Evolutionary conservation across 2,888 invertebrate genomes (phyloP), one percentile per base, ranked within the genome.

Genomic region (Polyploca ridens): DNA sequence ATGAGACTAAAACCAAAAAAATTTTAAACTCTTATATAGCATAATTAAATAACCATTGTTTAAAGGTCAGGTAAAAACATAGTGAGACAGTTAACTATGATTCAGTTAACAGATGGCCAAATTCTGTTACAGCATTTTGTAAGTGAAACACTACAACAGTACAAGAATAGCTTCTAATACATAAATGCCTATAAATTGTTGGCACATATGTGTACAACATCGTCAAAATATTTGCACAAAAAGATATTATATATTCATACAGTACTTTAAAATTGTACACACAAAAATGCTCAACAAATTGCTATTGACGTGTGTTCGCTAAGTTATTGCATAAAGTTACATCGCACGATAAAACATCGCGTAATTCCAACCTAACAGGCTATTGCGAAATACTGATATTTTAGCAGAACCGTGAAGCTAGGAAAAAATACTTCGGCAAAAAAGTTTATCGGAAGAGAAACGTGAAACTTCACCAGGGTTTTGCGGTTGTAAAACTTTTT

Each of bases 301-400:
- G 54, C 19, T 19, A 60, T 68, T 69, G 67, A 49, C 66, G 62
- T 59, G 63, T 76, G 67, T 68, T 64, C 70, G 74, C 66, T 72
- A 76, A 75, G 66, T 58, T 62, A 58, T 76, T 76, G 68, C 70
- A 68, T 74, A 68, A 70, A 69, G 62, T 19, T 33, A 16, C 16
- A 38, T 16, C 19, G 19, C 54, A 54, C 19, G 2, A 65, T 65
- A 62, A 63, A 67, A 72, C 67, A 64, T 59, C 59, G 54, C 64
- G 66, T 66, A 64, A 68, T 67, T 19, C 16, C 7, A 38, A 64
- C 66, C 66, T n/a, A 63, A 64, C 54, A 38, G 46, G 63, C 62
- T 41, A 63, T 61, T 62, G 64, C 62, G 44, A 68, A 70, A 63
- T 41, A 27, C 61, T 8, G 11, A 61, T 19, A 41, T 61, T 59